A percentile compares a stretch with the other conserved stretches of the same genome.
These are phyloP conservation scores for Oppia nitens DNA, from an alignment of 1,140 invertebrate genomes.

Conservation along the genomic window DNA sequence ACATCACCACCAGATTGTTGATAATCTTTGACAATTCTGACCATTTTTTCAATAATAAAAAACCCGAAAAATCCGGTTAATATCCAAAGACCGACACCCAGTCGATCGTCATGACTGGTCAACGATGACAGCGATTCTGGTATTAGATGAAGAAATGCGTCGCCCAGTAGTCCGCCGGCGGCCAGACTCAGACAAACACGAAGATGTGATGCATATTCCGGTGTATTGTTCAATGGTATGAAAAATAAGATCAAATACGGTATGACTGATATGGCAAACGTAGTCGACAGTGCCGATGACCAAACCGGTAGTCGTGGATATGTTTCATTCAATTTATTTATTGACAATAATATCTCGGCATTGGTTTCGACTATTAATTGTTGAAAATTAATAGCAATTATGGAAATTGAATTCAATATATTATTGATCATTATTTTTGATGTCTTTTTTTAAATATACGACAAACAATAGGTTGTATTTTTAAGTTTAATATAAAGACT, in stretches of 20 bases:
- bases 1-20: conserved; percentile 27
- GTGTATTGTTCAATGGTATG: conserved; percentile 74
- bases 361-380: too few relatives aligned
- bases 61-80: conserved; percentile 78
- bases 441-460: too few relatives aligned
- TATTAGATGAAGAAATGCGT: conserved; percentile 91
- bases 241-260: conserved; percentile 85
- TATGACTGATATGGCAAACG: conserved; percentile 76
- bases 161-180: conserved; percentile 80
- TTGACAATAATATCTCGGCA: background rate
- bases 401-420: too few relatives aligned
- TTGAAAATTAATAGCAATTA: too few relatives aligned
- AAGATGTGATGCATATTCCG: conserved; percentile 59
- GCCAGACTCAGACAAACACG: conserved; percentile 85
- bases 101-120: conserved; percentile 41
- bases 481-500: too few relatives aligned
- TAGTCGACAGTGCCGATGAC: conserved; percentile 53
- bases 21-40: conserved; percentile 67
- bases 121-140: conserved; percentile 58
- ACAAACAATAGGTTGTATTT: too few relatives aligned
- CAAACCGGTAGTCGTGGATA: background rate
- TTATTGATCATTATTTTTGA: too few relatives aligned
- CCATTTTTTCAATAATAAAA: conserved; percentile 76
- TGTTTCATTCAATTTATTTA: background rate
- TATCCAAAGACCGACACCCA: conserved; percentile 72